Percentiles rank a stretch among this genome's conserved stretches.
Conservation (phyloP, 64 coral and sea anemone species). For the Actinia equina region DNA sequence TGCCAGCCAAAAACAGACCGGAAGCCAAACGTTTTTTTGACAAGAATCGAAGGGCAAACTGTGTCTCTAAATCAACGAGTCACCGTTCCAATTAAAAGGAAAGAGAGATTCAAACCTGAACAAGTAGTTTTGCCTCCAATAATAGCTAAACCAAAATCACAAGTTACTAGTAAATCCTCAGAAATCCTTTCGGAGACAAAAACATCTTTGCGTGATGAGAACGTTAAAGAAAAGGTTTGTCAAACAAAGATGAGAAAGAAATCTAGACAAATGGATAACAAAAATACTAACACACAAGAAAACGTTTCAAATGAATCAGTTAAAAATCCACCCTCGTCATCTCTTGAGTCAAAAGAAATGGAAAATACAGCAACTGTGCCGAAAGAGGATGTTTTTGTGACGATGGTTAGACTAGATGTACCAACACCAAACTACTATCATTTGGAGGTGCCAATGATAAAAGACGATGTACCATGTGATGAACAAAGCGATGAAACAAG, state of each 20-base stretch:
- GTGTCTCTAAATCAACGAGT: constrained; percentile 4
- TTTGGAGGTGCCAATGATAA: background rate
- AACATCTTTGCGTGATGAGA: background rate
- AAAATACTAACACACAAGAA: background rate
- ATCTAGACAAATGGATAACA: background rate
- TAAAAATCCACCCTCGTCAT: background rate
- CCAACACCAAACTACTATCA: background rate
- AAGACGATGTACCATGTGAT: background rate
- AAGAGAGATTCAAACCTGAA: background rate
- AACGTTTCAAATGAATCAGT: background rate
- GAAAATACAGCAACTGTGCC: background rate
- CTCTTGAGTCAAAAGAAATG: background rate
- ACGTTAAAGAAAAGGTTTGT: background rate
- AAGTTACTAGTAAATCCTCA: background rate
- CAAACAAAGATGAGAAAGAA: background rate
- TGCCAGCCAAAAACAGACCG: background rate
- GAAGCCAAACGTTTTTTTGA: background rate
- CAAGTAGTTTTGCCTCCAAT: background rate
- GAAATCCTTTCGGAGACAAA: background rate
- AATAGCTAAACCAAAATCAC: background rate
- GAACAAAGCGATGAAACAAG: background rate
- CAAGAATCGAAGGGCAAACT: constrained; percentile 1
- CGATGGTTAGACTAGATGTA: background rate
- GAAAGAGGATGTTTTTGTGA: background rate
- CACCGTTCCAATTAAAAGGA: background rate